Evolutionary conservation across 2,797 vertebrate genomes (phyloP), one percentile per base, ranked within the genome.

Genomic region (Telmatherina bonti): DNA sequence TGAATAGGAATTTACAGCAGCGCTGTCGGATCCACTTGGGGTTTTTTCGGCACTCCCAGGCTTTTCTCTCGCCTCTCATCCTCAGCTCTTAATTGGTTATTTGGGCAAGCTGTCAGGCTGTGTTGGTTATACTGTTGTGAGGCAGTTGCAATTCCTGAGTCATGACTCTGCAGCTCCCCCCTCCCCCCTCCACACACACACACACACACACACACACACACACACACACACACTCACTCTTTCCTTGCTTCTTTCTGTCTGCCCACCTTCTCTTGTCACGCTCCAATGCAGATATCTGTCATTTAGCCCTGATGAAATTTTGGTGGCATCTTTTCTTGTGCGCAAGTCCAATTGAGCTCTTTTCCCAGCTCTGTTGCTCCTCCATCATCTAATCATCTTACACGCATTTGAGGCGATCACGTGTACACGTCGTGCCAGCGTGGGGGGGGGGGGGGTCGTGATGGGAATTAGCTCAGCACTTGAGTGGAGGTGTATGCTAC

Each of bases 71-170:
- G 20, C 84, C 85, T 87, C 54, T 65, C 43, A 15, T 87, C 76
- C 87, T 74, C 58, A 5, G 67, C 75, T 85, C 76, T 81, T 92
- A 93, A 93, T 93, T 92, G 89, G 82, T 88, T 91, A 89, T 93
- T 90, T 90, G 85, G 85, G 78, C 82, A 67, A 33, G 84, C 88
- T 87, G 84, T 90, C 90, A 84, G 79, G 60, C 85, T 76, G 78
- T 70, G 79, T 88, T 72, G 82, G 79, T 75, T 65, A 70, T 80
- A 79, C 85, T 82, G 76, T 84, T 83, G 84, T 79, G 79, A 86
- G 78, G 79, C 81, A 57, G 76, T 80, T 55, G 24, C 70, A 56
- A 63, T 80, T 72, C 76, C 85, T 87, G 85, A 90, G 86, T 89
- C 87, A 89, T 72, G 79, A 65, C 70, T 35, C 53, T 26, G 27